phyloP scores from a whole-genome alignment of 2,888 invertebrate species.

The Orthosia incerta region DNA sequence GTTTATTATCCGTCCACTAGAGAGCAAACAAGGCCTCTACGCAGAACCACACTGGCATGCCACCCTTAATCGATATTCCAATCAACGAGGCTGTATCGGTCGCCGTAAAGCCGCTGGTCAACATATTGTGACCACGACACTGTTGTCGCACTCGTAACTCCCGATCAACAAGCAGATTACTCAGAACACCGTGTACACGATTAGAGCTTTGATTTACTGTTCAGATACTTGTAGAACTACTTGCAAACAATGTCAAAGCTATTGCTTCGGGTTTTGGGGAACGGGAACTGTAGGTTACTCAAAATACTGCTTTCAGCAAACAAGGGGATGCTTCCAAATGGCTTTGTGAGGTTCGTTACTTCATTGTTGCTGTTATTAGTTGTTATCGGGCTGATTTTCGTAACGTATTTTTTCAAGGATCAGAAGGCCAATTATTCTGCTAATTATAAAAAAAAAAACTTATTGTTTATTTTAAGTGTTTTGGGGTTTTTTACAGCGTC shows the following conservation, averaged over 20 bases:
- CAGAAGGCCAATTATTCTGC: too few relatives aligned
- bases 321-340: not conserved
- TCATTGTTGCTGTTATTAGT: not conserved
- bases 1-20: constrained; percentile 6
- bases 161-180: constrained; percentile 56
- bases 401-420: not conserved
- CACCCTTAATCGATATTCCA: constrained; percentile 67
- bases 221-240: constrained; percentile 19
- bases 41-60: constrained; percentile 27
- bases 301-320: not conserved
- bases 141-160: constrained; percentile 64
- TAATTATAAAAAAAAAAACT: too few relatives aligned
- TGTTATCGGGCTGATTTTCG: not conserved
- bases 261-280: not conserved
- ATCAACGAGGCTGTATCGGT: constrained; percentile 58
- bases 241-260: constrained; percentile 13
- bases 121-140: constrained; percentile 56
- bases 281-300: not conserved
- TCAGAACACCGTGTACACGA: constrained; percentile 50
- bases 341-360: too few relatives aligned
- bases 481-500: too few relatives aligned
- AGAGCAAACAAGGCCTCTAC: constrained; percentile 28
- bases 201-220: constrained; percentile 51
- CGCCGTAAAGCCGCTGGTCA: constrained; percentile 58
- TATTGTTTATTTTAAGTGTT: too few relatives aligned